Base-by-base conservation (phyloP, 2,888 invertebrate species). In the Yponomeuta evonymella region DNA sequence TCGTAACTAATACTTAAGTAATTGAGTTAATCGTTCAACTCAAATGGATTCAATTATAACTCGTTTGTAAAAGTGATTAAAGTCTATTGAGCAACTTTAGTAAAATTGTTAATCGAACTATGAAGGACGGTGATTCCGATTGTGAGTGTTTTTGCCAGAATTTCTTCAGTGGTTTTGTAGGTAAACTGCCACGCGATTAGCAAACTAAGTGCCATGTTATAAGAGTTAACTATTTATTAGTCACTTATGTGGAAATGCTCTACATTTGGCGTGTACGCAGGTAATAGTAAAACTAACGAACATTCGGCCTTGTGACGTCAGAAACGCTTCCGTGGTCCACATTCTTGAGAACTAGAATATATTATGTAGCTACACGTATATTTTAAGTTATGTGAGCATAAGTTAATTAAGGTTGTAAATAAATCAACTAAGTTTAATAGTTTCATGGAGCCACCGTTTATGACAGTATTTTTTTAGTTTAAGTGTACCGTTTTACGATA, bases 231-330 rank as follows among this genome's bases (percentile, higher is more conserved):
- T 58, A 58, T 15, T 43, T 58, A 58, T 58, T 58, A 58, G 51
- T 58, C 51, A 58, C 51, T 2, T 58, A 1, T 58, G 51, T 43
- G 30, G 43, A 67, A 68, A 67, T 70, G 81, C 81, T 84, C 83
- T 82, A 82, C 79, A 82, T 84, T 33, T 69, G 58, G 69, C 69
- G 58, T 69, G 23, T 36, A 82, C 76, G 76, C 75, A 79, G 11
- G 83, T 86, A 85, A 85, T 83, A 82, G 84, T 81, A 81, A 70
- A 70, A 63, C 73, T 77, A 58, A 15, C 51, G 77, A n/a, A 70
- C 43, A 29, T 48, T 23, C 84, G 89, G 80, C 89, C 90, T 90
- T 90, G 90, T 84, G 80, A 79, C 86, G 87, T 87, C 89, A 79
- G 51, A 30, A 71, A 70, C 79, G 84, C 87, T 88, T 87, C 89